These are phyloP conservation scores for Henricia sp. DNA, from an alignment of 53 echinoderm and acorn worm genomes.

Conservation along the genomic window DNA sequence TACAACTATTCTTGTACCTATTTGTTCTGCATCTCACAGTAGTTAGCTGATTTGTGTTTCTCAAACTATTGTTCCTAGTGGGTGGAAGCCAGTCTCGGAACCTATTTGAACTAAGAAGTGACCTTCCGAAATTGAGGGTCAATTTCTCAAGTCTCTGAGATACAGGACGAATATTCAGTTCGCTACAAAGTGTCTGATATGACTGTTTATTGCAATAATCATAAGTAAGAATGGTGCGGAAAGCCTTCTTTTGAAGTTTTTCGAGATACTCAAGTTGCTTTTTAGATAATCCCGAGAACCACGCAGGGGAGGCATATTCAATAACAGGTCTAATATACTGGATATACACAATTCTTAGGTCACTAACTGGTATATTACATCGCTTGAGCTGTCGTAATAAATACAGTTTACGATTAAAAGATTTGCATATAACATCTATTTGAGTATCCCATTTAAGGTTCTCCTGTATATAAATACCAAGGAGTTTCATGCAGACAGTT, in stretches of 20 bases:
- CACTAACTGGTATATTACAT: too few species aligned
- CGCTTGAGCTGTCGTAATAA: too few species aligned
- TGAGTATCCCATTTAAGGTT: too few species aligned
- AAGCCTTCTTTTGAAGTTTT: background rate
- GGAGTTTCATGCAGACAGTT: too few species aligned
- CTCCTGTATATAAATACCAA: too few species aligned
- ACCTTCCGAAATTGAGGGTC: background rate
- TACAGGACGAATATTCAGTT: background rate
- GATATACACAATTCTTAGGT: too few species aligned
- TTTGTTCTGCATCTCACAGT: too few species aligned
- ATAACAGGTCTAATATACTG: background rate
- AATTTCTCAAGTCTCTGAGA: background rate
- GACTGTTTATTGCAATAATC: background rate
- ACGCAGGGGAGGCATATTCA: background rate
- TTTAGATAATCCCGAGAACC: background rate
- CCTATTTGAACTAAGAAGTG: background rate
- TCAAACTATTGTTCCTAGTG: background rate
- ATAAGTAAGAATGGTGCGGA: background rate
- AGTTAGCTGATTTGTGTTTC: background rate
- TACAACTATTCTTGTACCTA: too few species aligned
- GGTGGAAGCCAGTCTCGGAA: slow-evolving; percentile 2
- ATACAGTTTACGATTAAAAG: too few species aligned
- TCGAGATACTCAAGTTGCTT: background rate
- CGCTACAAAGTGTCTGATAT: background rate
- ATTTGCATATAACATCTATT: too few species aligned